These are phyloP conservation scores for Myotis yumanensis DNA, from an alignment of 2,113 vertebrate genomes.

Conservation along the genomic window DNA sequence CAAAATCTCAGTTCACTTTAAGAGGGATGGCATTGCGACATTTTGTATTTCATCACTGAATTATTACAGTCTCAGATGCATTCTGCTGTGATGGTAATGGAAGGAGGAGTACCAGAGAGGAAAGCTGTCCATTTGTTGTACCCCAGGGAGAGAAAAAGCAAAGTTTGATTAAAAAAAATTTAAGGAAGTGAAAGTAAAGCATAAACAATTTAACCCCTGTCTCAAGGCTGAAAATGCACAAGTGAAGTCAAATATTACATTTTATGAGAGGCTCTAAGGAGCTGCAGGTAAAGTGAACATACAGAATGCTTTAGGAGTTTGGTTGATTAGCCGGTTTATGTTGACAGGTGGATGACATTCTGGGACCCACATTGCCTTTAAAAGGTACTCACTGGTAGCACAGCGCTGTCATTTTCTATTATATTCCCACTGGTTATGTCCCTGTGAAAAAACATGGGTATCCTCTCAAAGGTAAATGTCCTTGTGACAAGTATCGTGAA, in stretches of 20 bases:
- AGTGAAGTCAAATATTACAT: constrained; percentile 51
- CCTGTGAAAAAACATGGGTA: not conserved
- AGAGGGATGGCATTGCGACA: constrained; percentile 92
- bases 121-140: constrained; percentile 94
- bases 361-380: not conserved
- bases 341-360: constrained; percentile 1
- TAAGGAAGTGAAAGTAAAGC: constrained; percentile 86
- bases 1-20: constrained; percentile 92
- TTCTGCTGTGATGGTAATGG: constrained; percentile 93
- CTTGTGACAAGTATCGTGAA: not conserved
- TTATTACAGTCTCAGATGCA: constrained; percentile 94
- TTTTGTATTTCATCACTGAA: constrained; percentile 95
- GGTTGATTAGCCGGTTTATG: not conserved
- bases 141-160: constrained; percentile 89
- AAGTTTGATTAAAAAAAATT: constrained; percentile 90
- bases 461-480: not conserved
- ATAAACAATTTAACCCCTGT: constrained; percentile 91
- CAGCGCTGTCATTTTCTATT: not conserved
- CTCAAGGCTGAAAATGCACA: constrained; percentile 63
- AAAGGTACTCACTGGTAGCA: not conserved
- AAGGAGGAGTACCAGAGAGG: constrained; percentile 86
- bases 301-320: not conserved
- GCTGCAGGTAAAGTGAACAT: not conserved
- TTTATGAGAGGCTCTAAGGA: not conserved
- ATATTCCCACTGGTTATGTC: not conserved